Base-by-base conservation (phyloP, 2,113 vertebrate species). In the Dicerorhinus sumatrensis region DNA sequence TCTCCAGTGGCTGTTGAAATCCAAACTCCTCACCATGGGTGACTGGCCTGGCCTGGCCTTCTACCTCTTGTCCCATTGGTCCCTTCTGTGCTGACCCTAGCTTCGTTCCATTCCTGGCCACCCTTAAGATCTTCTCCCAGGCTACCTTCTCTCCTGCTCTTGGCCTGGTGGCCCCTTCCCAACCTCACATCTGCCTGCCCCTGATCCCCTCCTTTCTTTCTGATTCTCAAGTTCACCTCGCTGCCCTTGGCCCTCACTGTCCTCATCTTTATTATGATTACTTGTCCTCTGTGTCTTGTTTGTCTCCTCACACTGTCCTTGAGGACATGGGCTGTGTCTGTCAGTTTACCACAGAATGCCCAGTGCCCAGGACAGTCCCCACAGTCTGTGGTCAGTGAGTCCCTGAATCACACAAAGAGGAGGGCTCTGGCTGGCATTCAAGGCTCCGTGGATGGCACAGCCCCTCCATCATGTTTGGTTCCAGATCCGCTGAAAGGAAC, bases 361-460 rank as follows among this genome's bases (percentile, higher is more conserved):
- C 23, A 23, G 72, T 29, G 23, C 8, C 27, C 6, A 4, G 27
- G 85, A 39, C 12, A 1, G 13, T 29, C 31, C 17, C 11, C 10
- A 3, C 18, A 5, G 54, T 6, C 3, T 11, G 27, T n/a, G 1
- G 36, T 9, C 65, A 46, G 42, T 2, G 1, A 63, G 54, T 8
- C 2, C 21, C 31, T 17, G 51, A 42, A 42, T 42, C 42, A 42
- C 42, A 42, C 42, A 42, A 4, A 1, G n/a, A 51, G 56, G 23
- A 4, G 1, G 2, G 0, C 36, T 51, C 21, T 33, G 8, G 20
- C 8, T 62, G 62, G 21, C 31, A 23, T 0, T 12, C 10, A 10
- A 6, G 27, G 9, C 18, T 54, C 21, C 4, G 0, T 39, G 46
- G 54, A 7, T 0, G 17, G 6, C 23, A 3, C 0, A 1, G 60